Conservation (phyloP, 1,140 invertebrate species). For the Yoshiicerus persimilis region DNA sequence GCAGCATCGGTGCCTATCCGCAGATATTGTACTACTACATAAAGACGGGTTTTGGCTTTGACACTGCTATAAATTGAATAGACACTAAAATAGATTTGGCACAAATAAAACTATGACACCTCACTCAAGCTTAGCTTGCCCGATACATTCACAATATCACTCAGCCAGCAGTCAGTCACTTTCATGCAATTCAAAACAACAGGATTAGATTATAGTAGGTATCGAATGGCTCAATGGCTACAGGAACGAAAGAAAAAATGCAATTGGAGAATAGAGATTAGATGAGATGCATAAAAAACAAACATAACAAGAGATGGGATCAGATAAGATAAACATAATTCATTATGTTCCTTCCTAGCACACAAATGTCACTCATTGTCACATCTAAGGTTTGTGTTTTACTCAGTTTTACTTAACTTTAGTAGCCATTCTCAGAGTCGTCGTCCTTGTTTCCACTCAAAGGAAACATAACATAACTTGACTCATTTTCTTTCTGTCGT, state of each 20-base stretch:
- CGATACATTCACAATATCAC: slow-evolving; percentile 11
- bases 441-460: slow-evolving; percentile 4
- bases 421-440: not conserved
- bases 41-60: not conserved
- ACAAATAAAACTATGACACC: slow-evolving; percentile 32
- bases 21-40: not conserved
- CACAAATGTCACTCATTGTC: not conserved
- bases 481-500: not conserved
- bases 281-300: not conserved
- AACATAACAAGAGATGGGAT: not conserved
- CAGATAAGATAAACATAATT: not conserved
- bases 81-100: slow-evolving; percentile 35
- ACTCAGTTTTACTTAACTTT: not conserved
- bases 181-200: not conserved
- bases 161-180: not conserved
- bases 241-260: not conserved
- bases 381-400: not conserved
- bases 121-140: slow-evolving; percentile 29
- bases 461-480: not conserved
- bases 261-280: not conserved
- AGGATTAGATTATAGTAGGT: not conserved
- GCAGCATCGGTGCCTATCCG: not conserved
- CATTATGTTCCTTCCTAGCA: not conserved
- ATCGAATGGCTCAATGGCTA: not conserved
- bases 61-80: slow-evolving; percentile 20